Evolutionary conservation across 2,888 invertebrate genomes (phyloP).

Genomic region (Cantharis rufa): DNA sequence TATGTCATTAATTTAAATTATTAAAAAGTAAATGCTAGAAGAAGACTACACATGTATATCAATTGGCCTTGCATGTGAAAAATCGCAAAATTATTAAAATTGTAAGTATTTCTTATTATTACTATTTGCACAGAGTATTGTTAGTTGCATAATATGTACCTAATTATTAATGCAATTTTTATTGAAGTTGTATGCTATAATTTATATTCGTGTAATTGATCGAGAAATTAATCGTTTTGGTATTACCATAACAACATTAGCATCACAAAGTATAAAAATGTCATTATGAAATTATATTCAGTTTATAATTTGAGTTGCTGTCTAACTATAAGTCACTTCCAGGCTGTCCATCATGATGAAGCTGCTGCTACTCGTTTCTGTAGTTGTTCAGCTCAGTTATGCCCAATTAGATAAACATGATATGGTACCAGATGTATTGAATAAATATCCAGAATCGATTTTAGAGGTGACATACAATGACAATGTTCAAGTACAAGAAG

Average conservation of each 20-base stretch:
- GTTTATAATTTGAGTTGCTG: neutral
- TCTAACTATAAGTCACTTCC: neutral
- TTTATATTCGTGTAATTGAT: neutral
- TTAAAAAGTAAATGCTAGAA: too few species aligned
- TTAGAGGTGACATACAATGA: neutral
- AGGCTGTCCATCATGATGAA: neutral
- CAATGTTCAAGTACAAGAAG: slow-evolving; percentile 46
- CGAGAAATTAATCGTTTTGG: neutral
- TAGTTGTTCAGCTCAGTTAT: neutral
- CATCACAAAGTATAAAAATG: neutral
- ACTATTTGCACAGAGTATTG: neutral
- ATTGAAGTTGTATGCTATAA: neutral
- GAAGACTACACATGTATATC: too few species aligned
- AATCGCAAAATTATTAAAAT: neutral
- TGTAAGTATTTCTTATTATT: neutral
- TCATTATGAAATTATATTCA: neutral
- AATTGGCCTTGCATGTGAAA: neutral
- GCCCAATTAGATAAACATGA: neutral
- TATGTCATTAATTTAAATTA: too few species aligned
- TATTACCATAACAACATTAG: neutral
- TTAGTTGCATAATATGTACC: neutral
- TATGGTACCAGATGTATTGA: neutral
- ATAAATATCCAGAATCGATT: too few species aligned
- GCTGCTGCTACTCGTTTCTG: neutral
- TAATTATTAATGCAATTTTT: neutral